phyloP scores from a whole-genome alignment of 2,888 invertebrate genomes.

The Amiota mariae region DNA sequence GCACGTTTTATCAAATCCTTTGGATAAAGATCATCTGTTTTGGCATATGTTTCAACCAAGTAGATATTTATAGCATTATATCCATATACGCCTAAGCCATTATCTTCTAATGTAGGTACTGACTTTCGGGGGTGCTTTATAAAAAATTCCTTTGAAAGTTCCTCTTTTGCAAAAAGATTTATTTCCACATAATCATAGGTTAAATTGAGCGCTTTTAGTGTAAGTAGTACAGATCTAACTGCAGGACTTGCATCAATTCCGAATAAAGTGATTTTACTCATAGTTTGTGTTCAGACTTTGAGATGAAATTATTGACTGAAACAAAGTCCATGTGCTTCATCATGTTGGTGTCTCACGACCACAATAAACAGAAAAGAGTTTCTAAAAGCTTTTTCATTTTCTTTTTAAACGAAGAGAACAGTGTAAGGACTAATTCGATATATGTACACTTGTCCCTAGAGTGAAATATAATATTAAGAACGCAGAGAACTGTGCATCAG shows the following conservation, averaged over 20 bases:
- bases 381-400: too few relatives aligned
- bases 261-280: conserved; percentile 66
- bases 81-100: conserved; percentile 64
- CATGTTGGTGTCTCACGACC: too few relatives aligned
- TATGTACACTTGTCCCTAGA: too few relatives aligned
- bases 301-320: too few relatives aligned
- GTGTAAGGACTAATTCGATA: too few relatives aligned
- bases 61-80: conserved; percentile 70
- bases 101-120: conserved; percentile 67
- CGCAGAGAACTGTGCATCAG: too few relatives aligned
- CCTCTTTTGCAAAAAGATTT: conserved; percentile 59
- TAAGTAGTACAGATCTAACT: conserved; percentile 62
- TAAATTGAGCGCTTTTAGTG: conserved; percentile 61
- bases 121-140: conserved; percentile 70
- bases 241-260: conserved; percentile 67
- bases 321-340: too few relatives aligned
- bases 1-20: conserved; percentile 66
- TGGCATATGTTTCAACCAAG: conserved; percentile 66
- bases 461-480: too few relatives aligned
- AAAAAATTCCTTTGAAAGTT: conserved; percentile 53
- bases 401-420: too few relatives aligned
- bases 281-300: conserved; percentile 24
- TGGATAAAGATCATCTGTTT: conserved; percentile 66
- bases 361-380: too few relatives aligned
- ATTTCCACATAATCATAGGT: conserved; percentile 62